Conservation (phyloP, 2,113 vertebrate genomes). For the Phylloscopus trochiloides region DNA sequence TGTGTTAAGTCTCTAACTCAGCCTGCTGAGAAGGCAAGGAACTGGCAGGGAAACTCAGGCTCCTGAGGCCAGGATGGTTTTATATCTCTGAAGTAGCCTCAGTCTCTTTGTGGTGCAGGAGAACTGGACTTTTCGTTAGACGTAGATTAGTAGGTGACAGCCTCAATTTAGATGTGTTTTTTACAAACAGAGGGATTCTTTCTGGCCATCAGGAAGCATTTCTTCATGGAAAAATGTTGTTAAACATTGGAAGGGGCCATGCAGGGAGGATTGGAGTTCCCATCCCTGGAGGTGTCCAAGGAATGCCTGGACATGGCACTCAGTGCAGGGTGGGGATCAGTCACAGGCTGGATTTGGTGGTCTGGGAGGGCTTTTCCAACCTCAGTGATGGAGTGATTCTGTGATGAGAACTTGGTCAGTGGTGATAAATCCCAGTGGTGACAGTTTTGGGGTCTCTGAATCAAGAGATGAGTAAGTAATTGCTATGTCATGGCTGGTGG, state of each 20-base stretch:
- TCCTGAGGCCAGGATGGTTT: neutral
- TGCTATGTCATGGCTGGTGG: accelerated
- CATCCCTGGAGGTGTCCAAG: neutral
- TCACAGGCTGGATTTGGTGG: neutral
- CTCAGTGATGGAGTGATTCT: neutral
- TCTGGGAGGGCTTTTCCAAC: neutral
- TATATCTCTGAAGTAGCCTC: accelerated
- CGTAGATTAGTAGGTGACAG: neutral
- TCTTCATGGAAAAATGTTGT: neutral
- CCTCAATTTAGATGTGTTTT: neutral
- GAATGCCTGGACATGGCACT: accelerated
- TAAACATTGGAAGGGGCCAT: accelerated
- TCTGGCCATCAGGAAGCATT: neutral
- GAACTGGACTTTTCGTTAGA: accelerated
- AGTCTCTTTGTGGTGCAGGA: accelerated
- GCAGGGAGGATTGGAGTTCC: neutral
- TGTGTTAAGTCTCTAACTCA: neutral
- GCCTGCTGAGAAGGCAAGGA: neutral
- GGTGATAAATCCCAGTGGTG: neutral
- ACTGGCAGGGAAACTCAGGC: accelerated
- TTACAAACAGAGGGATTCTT: neutral
- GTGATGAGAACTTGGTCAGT: neutral
- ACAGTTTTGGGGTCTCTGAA: neutral
- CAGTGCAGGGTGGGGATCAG: accelerated
- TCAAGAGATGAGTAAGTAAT: accelerated